Conservation (phyloP, 1,140 invertebrate genomes). For the Phenacoccus solenopsis region DNA sequence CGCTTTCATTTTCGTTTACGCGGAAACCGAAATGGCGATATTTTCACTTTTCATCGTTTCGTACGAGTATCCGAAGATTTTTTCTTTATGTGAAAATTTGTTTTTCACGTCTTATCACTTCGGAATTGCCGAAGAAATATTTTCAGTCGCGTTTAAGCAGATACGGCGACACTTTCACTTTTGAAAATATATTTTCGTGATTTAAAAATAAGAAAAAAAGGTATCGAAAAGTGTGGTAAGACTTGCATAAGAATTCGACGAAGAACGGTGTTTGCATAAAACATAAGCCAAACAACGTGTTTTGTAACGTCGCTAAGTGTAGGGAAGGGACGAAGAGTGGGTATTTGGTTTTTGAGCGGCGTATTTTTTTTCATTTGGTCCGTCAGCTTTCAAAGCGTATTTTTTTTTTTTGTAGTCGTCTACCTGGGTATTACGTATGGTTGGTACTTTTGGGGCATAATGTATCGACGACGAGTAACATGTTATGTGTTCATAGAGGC, state of each 20-base stretch:
- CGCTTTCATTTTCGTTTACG: not conserved
- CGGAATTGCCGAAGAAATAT: no score
- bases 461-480: not conserved
- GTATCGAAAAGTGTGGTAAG: not conserved
- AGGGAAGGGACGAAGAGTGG: not conserved
- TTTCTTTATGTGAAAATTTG: no score
- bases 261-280: slow-evolving; percentile 1
- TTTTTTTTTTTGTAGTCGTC: no score
- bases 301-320: not conserved
- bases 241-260: not conserved
- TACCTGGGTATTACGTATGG: not conserved
- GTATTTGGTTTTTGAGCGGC: not conserved
- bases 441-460: not conserved
- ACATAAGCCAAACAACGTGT: not conserved
- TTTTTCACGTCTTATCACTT: no score
- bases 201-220: no score
- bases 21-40: not conserved
- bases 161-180: no score
- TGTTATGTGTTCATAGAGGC: slow-evolving; percentile 1
- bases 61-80: no score
- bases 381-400: no score
- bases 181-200: no score
- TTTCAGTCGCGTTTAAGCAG: no score
- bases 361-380: not conserved
- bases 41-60: slow-evolving; percentile 3